phyloP scores from a whole-genome alignment of 2,113 vertebrate species.

The Festucalex cinctus region DNA sequence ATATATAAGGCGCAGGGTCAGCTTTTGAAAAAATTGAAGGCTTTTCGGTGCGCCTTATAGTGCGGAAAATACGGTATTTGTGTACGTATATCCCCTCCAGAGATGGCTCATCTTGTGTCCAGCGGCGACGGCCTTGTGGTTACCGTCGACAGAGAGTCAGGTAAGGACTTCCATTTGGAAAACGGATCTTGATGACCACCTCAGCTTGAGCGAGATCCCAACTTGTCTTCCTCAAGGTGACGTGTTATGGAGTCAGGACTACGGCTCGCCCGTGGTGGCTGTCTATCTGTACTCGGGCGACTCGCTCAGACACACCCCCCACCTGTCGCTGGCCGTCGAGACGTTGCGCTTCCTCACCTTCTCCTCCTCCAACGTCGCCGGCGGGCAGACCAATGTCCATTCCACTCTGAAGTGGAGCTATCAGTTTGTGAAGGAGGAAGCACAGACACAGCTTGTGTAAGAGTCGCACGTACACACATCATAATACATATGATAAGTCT shows the following conservation, averaged over 20 bases:
- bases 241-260: constrained; percentile 92
- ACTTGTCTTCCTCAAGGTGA: constrained; percentile 55
- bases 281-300: constrained; percentile 90
- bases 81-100: constrained; percentile 55
- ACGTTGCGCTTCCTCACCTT: constrained; percentile 91
- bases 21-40: too few relatives aligned
- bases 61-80: neutral
- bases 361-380: constrained; percentile 67
- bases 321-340: constrained; percentile 88
- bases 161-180: constrained; percentile 37
- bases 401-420: constrained; percentile 80
- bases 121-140: constrained; percentile 90
- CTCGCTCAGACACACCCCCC: constrained; percentile 81
- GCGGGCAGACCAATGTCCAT: constrained; percentile 62
- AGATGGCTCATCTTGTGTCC: constrained; percentile 86
- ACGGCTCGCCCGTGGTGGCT: constrained; percentile 84
- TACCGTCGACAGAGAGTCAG: constrained; percentile 83
- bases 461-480: constrained; percentile 28
- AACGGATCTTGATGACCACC: neutral
- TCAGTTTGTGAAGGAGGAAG: constrained; percentile 76
- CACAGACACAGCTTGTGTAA: constrained; percentile 86
- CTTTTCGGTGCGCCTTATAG: too few relatives aligned
- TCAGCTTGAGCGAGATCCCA: neutral
- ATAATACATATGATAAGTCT: neutral
- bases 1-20: too few relatives aligned